Evolutionary conservation across 1,140 invertebrate genomes (phyloP), one percentile per base, ranked within the genome.

Genomic region (Zelostemma sp.): DNA sequence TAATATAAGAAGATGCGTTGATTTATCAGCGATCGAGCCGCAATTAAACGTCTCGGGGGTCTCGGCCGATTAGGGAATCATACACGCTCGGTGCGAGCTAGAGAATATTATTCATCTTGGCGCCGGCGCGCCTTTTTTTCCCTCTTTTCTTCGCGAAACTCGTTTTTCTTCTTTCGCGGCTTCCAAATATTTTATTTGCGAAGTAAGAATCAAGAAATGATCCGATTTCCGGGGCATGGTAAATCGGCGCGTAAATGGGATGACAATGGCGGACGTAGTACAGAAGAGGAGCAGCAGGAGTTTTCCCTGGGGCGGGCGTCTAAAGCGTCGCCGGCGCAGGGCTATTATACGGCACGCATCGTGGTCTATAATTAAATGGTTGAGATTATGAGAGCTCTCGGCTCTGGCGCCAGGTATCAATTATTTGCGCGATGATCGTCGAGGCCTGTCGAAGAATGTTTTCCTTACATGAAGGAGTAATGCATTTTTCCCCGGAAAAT

Each of bases 361-460:
- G 21, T 46, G 21, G 43, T 19, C 43, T 46, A 46, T 46, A 46
- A 19, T 46, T 46, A 46, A 46, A 46, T 46, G 43, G 43, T 46
- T 17, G 43, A 46, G 43, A 46, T 46, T 46, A 46, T 46, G 43
- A 15, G 43, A 16, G 18, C 17, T 19, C 43, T 11, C 43, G 17
- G 43, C 21, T 6, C 43, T 46, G 43, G 43, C 43, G 43, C 43
- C 43, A 46, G 17, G 43, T 46, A 46, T 46, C 43, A 46, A 46
- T 46, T 46, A 46, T 46, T 46, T 46, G 43, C 43, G 12, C 43
- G 43, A 46, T 46, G 43, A 46, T 19, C 43, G 43, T 46, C 43
- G 43, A 46, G 43, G 43, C 17, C 43, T 46, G 43, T 46, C 43
- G 43, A 46, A 19, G 43, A 46, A 46, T 46, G 43, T 46, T 46